A percentile compares a stretch with the other conserved stretches of the same genome.
These are phyloP conservation scores for Lerema accius DNA, from an alignment of 1,140 invertebrate species.

Conservation along the genomic window DNA sequence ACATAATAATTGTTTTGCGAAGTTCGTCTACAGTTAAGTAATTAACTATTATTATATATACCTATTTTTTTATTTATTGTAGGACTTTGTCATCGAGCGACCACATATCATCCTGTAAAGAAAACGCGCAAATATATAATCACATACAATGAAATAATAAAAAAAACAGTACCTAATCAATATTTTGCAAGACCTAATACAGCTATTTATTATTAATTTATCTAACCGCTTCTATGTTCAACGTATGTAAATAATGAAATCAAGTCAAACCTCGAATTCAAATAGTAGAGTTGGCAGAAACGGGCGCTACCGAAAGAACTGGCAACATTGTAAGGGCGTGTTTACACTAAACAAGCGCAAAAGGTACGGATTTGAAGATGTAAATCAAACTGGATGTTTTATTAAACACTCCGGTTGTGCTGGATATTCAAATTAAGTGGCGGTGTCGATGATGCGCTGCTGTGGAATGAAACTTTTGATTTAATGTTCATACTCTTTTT, in stretches of 20 bases:
- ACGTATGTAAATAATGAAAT: slow-evolving; percentile 37
- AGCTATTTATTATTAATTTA: too few species aligned
- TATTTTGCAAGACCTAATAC: too few species aligned
- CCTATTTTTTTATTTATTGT: too few species aligned
- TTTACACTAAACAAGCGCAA: slow-evolving; percentile 72
- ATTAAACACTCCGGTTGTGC: slow-evolving; percentile 75
- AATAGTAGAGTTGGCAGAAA: slow-evolving; percentile 36
- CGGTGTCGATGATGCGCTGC: slow-evolving; percentile 52
- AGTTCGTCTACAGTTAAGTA: too few species aligned
- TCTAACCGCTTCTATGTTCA: slow-evolving; percentile 10
- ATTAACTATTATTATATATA: too few species aligned
- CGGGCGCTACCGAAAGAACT: slow-evolving; percentile 27
- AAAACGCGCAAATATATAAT: too few species aligned
- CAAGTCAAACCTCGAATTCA: slow-evolving; percentile 34
- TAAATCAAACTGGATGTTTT: slow-evolving; percentile 81
- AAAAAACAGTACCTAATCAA: too few species aligned
- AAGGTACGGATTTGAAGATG: slow-evolving; percentile 78
- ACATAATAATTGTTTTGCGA: too few species aligned
- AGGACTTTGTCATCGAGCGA: too few species aligned
- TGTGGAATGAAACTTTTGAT: slow-evolving; percentile 48
- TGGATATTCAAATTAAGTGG: slow-evolving; percentile 80
- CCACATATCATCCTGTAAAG: too few species aligned
- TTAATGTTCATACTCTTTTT: too few species aligned
- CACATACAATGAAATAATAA: too few species aligned
- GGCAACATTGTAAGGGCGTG: slow-evolving; percentile 63